Evolutionary conservation across 2,797 vertebrate genomes (phyloP), one percentile per base, ranked within the genome.

Genomic region (Platyrinchus mystaceus): DNA sequence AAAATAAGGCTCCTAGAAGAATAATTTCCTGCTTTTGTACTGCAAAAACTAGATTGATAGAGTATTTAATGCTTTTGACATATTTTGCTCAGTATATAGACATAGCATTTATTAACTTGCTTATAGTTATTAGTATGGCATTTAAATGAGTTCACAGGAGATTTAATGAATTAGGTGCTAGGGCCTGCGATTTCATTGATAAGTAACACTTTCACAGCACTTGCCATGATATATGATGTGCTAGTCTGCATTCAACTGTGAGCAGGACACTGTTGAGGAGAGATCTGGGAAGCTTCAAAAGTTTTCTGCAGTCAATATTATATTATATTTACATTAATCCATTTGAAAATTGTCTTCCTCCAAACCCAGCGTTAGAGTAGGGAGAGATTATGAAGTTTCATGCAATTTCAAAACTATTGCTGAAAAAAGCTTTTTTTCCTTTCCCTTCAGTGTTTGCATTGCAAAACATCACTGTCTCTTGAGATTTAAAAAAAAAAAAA

Each of bases 111-210:
- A 89, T 73, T 62, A 94, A 47, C 74, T 80, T 94, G 43, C 39
- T 89, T 90, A 70, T 75, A 59, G 46, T 82, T 93, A 86, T 94
- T 90, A 93, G 47, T 84, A 70, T 73, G 30, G 41, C 44, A 94
- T 91, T 96, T 94, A 69, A 95, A 92, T 7, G 56, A 79, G 82
- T 94, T 92, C 85, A 73, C 66, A 84, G 69, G 37, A 90, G 86
- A 84, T 88, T 49, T 92, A 95, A 96, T 93, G 36, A 97, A 94
- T 88, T 93, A 84, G 69, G 23, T 55, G 84, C 36, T 91, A 46
- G 77, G 60, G 49, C 43, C 62, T 87, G 60, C 0, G 5, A 71
- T 44, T 75, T 67, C 27, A 32, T 80, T 89, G 87, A 52, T 44
- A 15, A 84, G 9, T 62, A 49, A 74, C 26, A 49, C 9, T 66